Conservation (phyloP, 1,140 invertebrate genomes). For the Wiebesia pumilae region DNA sequence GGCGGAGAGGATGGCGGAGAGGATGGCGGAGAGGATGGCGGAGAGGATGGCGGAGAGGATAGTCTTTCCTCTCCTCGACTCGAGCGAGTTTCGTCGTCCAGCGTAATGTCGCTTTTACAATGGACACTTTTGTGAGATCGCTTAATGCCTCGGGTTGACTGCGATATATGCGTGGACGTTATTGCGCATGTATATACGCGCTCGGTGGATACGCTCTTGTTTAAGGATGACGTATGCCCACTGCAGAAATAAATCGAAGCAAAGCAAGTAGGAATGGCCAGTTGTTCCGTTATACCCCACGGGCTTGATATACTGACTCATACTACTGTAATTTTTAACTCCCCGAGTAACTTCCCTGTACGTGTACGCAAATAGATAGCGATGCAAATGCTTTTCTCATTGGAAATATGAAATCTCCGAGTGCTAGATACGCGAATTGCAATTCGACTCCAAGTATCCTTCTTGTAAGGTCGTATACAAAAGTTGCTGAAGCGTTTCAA, state of each 20-base stretch:
- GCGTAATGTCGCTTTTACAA: constrained; percentile 3
- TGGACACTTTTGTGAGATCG: not conserved
- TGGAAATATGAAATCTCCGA: too few relatives aligned
- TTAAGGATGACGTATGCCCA: not conserved
- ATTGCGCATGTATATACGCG: not conserved
- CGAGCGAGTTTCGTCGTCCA: constrained; percentile 5
- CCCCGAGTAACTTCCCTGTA: too few relatives aligned
- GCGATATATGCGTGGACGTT: too few relatives aligned
- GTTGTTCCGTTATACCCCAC: not conserved
- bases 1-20: not conserved
- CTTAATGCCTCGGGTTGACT: not conserved
- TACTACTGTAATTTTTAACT: not conserved
- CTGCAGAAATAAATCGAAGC: not conserved
- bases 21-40: not conserved
- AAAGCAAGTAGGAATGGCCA: not conserved
- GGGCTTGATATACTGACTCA: not conserved
- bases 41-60: not conserved
- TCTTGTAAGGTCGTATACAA: too few relatives aligned
- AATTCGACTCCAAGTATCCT: too few relatives aligned
- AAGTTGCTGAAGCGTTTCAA: too few relatives aligned
- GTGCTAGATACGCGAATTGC: too few relatives aligned
- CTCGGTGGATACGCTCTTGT: not conserved
- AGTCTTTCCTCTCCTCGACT: not conserved
- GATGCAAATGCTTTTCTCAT: too few relatives aligned
- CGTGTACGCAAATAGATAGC: too few relatives aligned